These are phyloP conservation scores for Drosophila subquinaria DNA, from an alignment of 2,888 invertebrate genomes.

Conservation along the genomic window DNA sequence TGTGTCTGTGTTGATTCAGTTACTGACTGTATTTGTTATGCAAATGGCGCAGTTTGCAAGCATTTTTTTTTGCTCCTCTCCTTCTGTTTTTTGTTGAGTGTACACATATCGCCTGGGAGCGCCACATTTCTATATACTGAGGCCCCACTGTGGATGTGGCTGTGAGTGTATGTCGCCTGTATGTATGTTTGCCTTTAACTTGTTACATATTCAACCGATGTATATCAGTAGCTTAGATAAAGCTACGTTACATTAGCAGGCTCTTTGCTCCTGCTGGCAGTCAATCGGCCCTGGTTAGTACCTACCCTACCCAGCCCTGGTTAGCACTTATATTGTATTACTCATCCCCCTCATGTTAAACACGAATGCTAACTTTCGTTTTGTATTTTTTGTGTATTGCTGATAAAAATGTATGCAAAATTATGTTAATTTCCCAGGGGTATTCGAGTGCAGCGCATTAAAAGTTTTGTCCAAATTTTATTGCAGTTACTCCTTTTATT, in stretches of 20 bases:
- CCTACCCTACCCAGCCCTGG: background rate
- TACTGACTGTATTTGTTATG: constrained; percentile 79
- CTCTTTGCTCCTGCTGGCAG: constrained; percentile 24
- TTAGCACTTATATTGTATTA: background rate
- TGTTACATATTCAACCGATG: constrained; percentile 78
- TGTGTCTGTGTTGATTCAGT: constrained; percentile 67
- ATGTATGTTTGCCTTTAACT: constrained; percentile 62
- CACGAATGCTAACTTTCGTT: constrained; percentile 28
- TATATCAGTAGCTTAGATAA: constrained; percentile 69
- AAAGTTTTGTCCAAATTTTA: constrained; percentile 51
- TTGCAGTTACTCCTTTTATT: constrained; percentile 33
- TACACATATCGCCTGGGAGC: constrained; percentile 50
- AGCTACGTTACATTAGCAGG: constrained; percentile 52
- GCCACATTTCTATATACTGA: constrained; percentile 22
- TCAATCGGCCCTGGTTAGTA: constrained; percentile 2
- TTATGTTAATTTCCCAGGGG: constrained; percentile 73
- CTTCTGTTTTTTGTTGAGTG: constrained; percentile 9
- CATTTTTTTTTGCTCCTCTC: constrained; percentile 21
- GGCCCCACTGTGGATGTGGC: constrained; percentile 8
- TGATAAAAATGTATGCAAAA: constrained; percentile 70
- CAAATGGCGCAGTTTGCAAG: constrained; percentile 72
- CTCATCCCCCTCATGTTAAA: constrained; percentile 11
- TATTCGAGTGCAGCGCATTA: constrained; percentile 67
- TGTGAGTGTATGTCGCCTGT: constrained; percentile 51
- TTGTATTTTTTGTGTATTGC: constrained; percentile 12